These are phyloP conservation scores for Pseudanteris insignis DNA, from an alignment of 2,888 invertebrate species.

Conservation along the genomic window DNA sequence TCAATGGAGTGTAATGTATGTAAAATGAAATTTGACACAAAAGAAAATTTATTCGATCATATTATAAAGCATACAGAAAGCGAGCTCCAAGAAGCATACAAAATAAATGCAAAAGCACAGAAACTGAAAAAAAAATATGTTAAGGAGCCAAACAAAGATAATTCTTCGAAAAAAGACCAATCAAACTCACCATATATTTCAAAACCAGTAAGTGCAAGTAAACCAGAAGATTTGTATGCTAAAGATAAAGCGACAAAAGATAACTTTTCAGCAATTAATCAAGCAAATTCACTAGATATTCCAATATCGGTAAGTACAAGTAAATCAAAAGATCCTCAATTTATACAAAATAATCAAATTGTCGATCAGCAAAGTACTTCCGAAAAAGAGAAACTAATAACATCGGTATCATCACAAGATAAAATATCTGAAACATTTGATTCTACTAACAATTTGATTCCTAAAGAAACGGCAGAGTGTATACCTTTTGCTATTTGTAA, in stretches of 20 bases:
- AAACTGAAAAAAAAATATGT: slow-evolving; percentile 4
- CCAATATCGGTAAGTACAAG: background rate
- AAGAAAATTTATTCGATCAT: slow-evolving; percentile 51
- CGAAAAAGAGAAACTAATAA: no score
- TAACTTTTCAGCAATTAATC: background rate
- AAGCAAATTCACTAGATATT: background rate
- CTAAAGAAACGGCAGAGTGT: background rate
- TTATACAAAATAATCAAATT: no score
- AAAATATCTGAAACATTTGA: background rate
- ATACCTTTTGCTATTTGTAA: slow-evolving; percentile 48
- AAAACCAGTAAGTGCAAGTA: background rate
- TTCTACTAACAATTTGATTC: background rate
- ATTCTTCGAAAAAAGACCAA: slow-evolving; percentile 4
- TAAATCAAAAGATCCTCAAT: background rate
- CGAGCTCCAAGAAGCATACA: slow-evolving; percentile 52
- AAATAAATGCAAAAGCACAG: slow-evolving; percentile 29
- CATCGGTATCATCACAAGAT: background rate
- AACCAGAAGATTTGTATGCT: background rate
- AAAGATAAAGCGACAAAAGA: background rate
- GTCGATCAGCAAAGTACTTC: no score
- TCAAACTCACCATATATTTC: no score
- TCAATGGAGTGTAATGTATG: slow-evolving; percentile 52
- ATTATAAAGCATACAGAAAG: slow-evolving; percentile 52
- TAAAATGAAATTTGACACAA: slow-evolving; percentile 44
- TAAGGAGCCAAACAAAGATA: background rate